These are phyloP conservation scores for Leptinotarsa texana DNA, from an alignment of 1,140 invertebrate species.

Conservation along the genomic window DNA sequence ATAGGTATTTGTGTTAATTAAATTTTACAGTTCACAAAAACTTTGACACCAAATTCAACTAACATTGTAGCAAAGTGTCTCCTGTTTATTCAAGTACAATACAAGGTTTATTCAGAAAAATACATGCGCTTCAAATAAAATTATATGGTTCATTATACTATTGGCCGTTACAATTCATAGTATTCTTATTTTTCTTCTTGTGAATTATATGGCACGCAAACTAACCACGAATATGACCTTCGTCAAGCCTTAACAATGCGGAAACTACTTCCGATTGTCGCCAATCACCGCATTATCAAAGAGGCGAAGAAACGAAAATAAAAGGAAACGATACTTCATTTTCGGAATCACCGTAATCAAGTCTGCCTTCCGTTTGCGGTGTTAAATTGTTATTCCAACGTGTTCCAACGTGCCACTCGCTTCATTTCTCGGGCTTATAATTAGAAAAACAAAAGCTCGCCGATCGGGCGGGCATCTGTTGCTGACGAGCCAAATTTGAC, in stretches of 20 bases:
- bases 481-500: conserved; percentile 20
- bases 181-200: too few species aligned
- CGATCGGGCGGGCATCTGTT: conserved; percentile 7
- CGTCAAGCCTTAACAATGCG: not conserved
- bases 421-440: conserved; percentile 33
- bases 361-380: conserved; percentile 30
- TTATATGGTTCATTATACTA: too few species aligned
- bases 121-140: too few species aligned
- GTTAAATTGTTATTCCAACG: conserved; percentile 30
- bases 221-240: not conserved
- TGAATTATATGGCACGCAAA: too few species aligned
- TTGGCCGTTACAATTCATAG: too few species aligned
- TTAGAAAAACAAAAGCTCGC: conserved; percentile 28
- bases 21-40: too few species aligned
- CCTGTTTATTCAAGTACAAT: too few species aligned
- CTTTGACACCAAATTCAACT: too few species aligned
- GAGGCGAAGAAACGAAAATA: conserved; percentile 18
- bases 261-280: conserved; percentile 4
- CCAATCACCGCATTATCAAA: conserved; percentile 3
- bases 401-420: conserved; percentile 32
- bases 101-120: too few species aligned
- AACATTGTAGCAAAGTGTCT: too few species aligned
- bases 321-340: conserved; percentile 28
- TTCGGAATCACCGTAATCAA: conserved; percentile 32
- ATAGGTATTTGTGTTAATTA: too few species aligned